These are phyloP conservation scores for Phaonia tiefii DNA, from an alignment of 2,888 invertebrate genomes.

Conservation along the genomic window DNA sequence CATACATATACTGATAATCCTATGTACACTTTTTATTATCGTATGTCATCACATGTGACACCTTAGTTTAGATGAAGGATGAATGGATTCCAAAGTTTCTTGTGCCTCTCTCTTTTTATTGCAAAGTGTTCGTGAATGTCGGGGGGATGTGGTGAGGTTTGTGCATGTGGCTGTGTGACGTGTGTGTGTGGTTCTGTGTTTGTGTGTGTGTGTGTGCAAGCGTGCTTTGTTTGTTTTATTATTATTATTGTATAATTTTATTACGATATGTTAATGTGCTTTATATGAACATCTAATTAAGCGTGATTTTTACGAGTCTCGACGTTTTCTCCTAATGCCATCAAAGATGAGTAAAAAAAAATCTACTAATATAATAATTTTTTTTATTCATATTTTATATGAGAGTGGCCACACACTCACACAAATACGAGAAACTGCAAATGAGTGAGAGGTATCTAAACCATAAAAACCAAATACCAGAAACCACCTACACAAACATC, in stretches of 20 bases:
- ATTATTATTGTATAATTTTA: slow-evolving; percentile 53
- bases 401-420: not conserved
- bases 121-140: not conserved
- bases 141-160: not conserved
- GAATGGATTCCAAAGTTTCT: slow-evolving; percentile 30
- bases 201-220: not conserved
- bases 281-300: slow-evolving; percentile 52
- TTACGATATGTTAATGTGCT: slow-evolving; percentile 54
- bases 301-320: slow-evolving; percentile 50
- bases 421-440: not conserved
- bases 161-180: not conserved
- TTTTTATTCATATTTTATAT: no score
- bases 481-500: slow-evolving; percentile 37
- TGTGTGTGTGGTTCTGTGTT: not conserved
- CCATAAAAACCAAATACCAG: slow-evolving; percentile 36
- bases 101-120: slow-evolving; percentile 17
- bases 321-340: slow-evolving; percentile 8
- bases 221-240: slow-evolving; percentile 41
- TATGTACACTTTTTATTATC: slow-evolving; percentile 37
- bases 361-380: no score
- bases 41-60: slow-evolving; percentile 40
- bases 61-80: slow-evolving; percentile 38
- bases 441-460: slow-evolving; percentile 17
- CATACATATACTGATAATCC: not conserved
- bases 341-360: slow-evolving; percentile 8